A percentile compares a stretch with the other conserved stretches of the same genome.
Evolutionary conservation across 1,140 invertebrate genomes (phyloP).

Genomic region (Samia ricini): DNA sequence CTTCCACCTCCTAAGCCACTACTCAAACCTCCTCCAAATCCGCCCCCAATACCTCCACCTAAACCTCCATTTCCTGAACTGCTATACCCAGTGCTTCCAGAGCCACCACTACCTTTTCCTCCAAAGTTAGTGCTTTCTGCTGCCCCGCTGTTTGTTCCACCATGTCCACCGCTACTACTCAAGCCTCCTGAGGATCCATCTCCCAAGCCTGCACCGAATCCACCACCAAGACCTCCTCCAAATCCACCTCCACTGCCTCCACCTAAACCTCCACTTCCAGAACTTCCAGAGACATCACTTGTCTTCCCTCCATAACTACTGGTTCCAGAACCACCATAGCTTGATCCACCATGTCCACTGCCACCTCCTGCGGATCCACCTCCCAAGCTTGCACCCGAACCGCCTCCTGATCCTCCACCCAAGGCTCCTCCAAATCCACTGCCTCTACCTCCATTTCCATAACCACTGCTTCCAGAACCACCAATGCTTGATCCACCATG

Average conservation of each 20-base stretch:
- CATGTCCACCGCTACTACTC: constrained; percentile 14
- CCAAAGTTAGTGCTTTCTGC: constrained; percentile 17
- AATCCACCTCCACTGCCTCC: constrained; percentile 16
- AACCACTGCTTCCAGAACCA: constrained; percentile 21
- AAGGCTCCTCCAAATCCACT: constrained; percentile 26
- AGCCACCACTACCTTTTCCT: constrained; percentile 22
- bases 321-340: constrained; percentile 14
- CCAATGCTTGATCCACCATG: constrained; percentile 20
- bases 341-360: constrained; percentile 13
- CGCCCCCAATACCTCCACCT: constrained; percentile 26
- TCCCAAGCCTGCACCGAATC: constrained; percentile 23
- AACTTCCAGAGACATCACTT: constrained; percentile 19
- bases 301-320: constrained; percentile 34
- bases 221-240: constrained; percentile 27
- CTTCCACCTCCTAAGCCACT: constrained; percentile 19
- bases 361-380: constrained; percentile 17
- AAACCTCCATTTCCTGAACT: constrained; percentile 21
- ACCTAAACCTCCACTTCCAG: constrained; percentile 21
- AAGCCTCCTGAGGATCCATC: constrained; percentile 21
- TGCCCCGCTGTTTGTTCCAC: constrained; percentile 23
- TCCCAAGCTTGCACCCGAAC: constrained; percentile 18
- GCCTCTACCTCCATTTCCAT: constrained; percentile 17
- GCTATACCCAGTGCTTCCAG: constrained; percentile 27
- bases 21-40: constrained; percentile 19
- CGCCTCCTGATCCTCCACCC: constrained; percentile 26